A percentile compares a stretch with the other conserved stretches of the same genome.
These are phyloP conservation scores for Drosophila pseudoananassae DNA, from an alignment of 1,140 invertebrate species.

Conservation along the genomic window DNA sequence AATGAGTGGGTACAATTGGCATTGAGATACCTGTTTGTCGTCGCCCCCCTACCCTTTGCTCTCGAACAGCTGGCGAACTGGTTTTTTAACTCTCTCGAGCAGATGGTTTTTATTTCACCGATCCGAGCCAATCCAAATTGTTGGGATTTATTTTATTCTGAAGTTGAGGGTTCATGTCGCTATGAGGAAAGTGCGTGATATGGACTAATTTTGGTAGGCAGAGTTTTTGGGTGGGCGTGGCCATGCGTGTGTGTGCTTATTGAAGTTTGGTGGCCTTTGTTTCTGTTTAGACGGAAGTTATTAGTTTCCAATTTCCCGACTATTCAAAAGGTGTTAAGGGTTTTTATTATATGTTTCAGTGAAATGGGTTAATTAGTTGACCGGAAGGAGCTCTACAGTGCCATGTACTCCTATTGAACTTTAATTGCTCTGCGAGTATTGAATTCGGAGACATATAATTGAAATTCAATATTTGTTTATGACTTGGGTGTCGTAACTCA, in stretches of 20 bases:
- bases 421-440: background rate
- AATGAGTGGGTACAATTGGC: slow-evolving; percentile 66
- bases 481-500: slow-evolving; percentile 15
- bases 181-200: slow-evolving; percentile 49
- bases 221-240: slow-evolving; percentile 13
- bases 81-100: slow-evolving; percentile 48
- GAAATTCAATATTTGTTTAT: slow-evolving; percentile 19
- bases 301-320: slow-evolving; percentile 70
- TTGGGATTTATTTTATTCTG: slow-evolving; percentile 12
- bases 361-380: slow-evolving; percentile 51
- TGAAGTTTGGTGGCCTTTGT: slow-evolving; percentile 63
- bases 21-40: slow-evolving; percentile 56
- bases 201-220: slow-evolving; percentile 23
- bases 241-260: slow-evolving; percentile 57
- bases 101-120: slow-evolving; percentile 53
- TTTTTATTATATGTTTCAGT: slow-evolving; percentile 1
- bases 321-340: slow-evolving; percentile 38
- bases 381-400: background rate
- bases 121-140: slow-evolving; percentile 20
- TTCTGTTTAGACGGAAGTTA: slow-evolving; percentile 68
- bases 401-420: background rate
- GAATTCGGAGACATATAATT: slow-evolving; percentile 3
- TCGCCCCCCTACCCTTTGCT: slow-evolving; percentile 12
- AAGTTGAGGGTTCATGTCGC: background rate
- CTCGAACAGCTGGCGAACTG: slow-evolving; percentile 69